A percentile compares a stretch with the other conserved stretches of the same genome.
Conservation (phyloP, 2,888 invertebrate genomes). For the Papilio elwesi region DNA sequence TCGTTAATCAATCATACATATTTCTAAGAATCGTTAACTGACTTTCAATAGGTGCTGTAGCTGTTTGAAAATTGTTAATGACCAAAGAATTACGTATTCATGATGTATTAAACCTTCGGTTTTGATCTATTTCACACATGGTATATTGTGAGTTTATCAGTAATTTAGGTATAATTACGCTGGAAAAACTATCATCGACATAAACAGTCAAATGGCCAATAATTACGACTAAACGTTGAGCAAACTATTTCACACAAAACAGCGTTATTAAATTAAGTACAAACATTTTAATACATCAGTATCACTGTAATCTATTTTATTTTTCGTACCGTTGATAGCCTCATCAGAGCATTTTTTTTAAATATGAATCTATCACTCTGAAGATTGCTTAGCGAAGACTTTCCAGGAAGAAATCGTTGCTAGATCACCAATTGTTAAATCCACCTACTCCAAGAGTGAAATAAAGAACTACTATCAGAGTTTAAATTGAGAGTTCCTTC, state of each 20-base stretch:
- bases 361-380: too few species aligned
- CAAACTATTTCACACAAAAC: neutral
- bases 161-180: conserved; percentile 24
- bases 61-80: neutral
- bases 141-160: conserved; percentile 12
- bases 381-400: too few species aligned
- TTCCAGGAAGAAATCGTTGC: too few species aligned
- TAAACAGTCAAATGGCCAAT: conserved; percentile 22
- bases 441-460: too few species aligned
- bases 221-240: conserved; percentile 9
- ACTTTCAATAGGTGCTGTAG: neutral
- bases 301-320: neutral
- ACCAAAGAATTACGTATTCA: conserved; percentile 7
- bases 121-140: neutral
- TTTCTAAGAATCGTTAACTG: neutral
- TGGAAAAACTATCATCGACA: conserved; percentile 15
- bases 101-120: neutral
- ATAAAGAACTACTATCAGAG: too few species aligned
- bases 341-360: too few species aligned
- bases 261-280: neutral
- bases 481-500: too few species aligned
- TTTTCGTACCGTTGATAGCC: too few species aligned
- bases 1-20: neutral
- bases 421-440: too few species aligned
- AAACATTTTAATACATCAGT: conserved; percentile 16